phyloP scores from a whole-genome alignment of 2,888 invertebrate species.

The Mayetiola destructor region DNA sequence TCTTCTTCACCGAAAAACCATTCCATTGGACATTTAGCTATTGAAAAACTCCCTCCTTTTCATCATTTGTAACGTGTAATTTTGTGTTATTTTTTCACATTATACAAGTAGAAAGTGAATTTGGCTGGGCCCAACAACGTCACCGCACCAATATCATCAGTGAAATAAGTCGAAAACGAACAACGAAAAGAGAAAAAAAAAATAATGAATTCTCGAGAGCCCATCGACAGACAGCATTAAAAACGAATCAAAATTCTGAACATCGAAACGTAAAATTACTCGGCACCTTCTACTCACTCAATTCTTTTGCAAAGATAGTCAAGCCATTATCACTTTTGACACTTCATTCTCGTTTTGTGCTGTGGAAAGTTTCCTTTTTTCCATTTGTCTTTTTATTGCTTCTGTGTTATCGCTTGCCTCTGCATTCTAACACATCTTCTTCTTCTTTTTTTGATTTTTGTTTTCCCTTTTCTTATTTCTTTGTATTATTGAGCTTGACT shows the following conservation, averaged over 20 bases:
- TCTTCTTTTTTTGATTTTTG: too few species aligned
- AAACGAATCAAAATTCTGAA: conserved; percentile 4
- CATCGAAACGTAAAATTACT: neutral
- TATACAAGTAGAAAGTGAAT: too few species aligned
- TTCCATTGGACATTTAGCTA: too few species aligned
- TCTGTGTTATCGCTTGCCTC: neutral
- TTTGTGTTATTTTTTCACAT: too few species aligned
- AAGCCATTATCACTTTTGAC: conserved; percentile 3
- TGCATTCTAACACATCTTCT: too few species aligned
- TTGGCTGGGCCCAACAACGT: neutral
- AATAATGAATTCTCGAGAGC: neutral
- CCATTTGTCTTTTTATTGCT: neutral
- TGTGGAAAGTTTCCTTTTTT: too few species aligned
- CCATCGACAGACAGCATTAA: conserved; percentile 9
- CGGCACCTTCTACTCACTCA: neutral
- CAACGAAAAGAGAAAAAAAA: neutral
- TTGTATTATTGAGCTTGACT: too few species aligned
- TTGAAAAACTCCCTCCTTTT: too few species aligned
- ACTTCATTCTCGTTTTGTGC: too few species aligned
- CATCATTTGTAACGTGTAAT: too few species aligned
- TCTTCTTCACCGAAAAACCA: too few species aligned
- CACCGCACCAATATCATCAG: neutral
- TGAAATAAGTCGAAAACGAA: neutral
- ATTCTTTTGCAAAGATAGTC: neutral
- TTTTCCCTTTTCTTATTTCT: too few species aligned